Evolutionary conservation across 1,140 invertebrate genomes (phyloP).

Genomic region (Brachionus asplanchnoidis): DNA sequence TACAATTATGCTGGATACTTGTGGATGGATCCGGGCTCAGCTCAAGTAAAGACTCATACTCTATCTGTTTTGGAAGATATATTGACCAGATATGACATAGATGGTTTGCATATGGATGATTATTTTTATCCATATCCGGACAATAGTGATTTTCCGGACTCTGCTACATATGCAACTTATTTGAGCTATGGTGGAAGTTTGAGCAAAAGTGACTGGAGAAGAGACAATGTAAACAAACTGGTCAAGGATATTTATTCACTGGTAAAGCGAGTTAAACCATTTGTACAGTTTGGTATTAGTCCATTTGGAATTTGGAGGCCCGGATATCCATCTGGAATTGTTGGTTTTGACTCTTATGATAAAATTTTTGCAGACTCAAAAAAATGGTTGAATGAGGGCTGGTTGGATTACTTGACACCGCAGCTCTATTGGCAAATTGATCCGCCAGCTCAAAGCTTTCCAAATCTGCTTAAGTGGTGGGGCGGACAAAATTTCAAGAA

Average conservation of each 20-base stretch:
- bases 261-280: slow-evolving; percentile 45
- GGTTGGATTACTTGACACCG: slow-evolving; percentile 51
- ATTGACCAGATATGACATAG: slow-evolving; percentile 50
- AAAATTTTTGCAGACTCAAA: slow-evolving; percentile 49
- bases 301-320: slow-evolving; percentile 53
- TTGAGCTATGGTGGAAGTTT: slow-evolving; percentile 46
- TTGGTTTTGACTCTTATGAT: slow-evolving; percentile 47
- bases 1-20: slow-evolving; percentile 48
- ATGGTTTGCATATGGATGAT: slow-evolving; percentile 53
- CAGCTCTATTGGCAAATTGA: slow-evolving; percentile 54
- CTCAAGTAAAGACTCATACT: slow-evolving; percentile 45
- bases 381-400: slow-evolving; percentile 50
- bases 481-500: slow-evolving; percentile 45
- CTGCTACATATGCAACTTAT: slow-evolving; percentile 47
- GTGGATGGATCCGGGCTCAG: slow-evolving; percentile 52
- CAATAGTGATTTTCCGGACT: slow-evolving; percentile 48
- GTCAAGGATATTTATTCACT: slow-evolving; percentile 45
- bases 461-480: slow-evolving; percentile 51
- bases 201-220: slow-evolving; percentile 48
- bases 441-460: slow-evolving; percentile 49
- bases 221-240: slow-evolving; percentile 49
- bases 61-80: slow-evolving; percentile 48
- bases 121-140: slow-evolving; percentile 55
- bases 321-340: slow-evolving; percentile 47
- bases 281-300: slow-evolving; percentile 50